Base-by-base conservation (phyloP, 1,140 invertebrate genomes). In the Hyposmocoma kahamanoa region DNA sequence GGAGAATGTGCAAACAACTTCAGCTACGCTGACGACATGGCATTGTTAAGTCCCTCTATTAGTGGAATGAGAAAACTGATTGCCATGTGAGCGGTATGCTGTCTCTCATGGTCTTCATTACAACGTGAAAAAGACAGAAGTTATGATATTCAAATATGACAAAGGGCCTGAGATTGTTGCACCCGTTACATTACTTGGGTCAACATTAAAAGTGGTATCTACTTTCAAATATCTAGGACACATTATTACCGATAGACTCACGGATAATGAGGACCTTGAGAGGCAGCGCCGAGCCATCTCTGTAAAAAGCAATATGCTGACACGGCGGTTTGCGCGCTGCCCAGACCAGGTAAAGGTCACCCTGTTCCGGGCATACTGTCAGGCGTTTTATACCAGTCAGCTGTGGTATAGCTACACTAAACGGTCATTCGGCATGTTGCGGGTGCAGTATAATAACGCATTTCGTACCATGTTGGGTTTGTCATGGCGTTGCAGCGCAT, bases 321-420 rank as follows among this genome's bases (percentile, higher is more conserved):
- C 46, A 1, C 24, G 46, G 11, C 26, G 22, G 15, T 47, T 47
- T 13, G 10, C 3, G 8, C 26, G 28, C 1, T 22, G 13, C 20
- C 3, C 8, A 3, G 15, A 20, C 26, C 34, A 26, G 1, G 46
- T 41, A 2, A 47, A 47, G 17, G 15, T 39, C 3, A 21, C 18
- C 8, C 22, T 47, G 22, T 47, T 47, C 6, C 24, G 26, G 13
- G n/a, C 46, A 1, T 47, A 26, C 22, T 39, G 34, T 26, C 34
- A 41, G 6, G 39, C 46, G 3, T n/a, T 41, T 19, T 47, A 47
- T 11, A 47, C 46, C 2, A 39, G 46, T 20, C 46, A 47, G 22
- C 36, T 47, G 10, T 47, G 46, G 46, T 26, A 4, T 3, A 18
- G 28, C 5, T 47, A 47, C 22, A 47, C 34, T 11, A 22, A 28